Evolutionary conservation across 2,113 vertebrate species (phyloP), one percentile per base, ranked within the genome.

Genomic region (Pomatostomus ruficeps): DNA sequence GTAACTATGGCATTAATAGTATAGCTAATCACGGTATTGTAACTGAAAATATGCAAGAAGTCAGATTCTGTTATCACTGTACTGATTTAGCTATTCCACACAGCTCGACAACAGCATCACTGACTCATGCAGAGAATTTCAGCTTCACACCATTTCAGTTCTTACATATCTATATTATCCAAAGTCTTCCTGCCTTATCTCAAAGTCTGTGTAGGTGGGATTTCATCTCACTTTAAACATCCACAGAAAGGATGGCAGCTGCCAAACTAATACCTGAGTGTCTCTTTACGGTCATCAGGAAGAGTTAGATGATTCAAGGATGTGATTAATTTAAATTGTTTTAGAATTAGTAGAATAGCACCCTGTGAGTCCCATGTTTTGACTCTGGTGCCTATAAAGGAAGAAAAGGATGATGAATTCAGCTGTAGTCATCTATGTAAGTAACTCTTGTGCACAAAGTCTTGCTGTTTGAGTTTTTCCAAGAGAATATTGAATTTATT

Each of bases 401-500:
- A 80, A 75, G 38, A 22, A 66, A 55, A 80, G 29, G 46, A 43
- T 40, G 66, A 63, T 2, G 1, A 76, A 25, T 26, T 79, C 48
- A 76, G 12, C 51, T 43, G 28, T 35, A 82, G 40, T 36, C 15
- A 78, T 31, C 40, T n/a, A 10, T n/a, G 59, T 19, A n/a, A 59
- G 38, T n/a, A 79, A 77, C 3, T 28, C 17, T 12, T 55, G 6
- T 63, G 29, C 31, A 66, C 18, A 71, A 25, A 7, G 11, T 51
- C 91, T 74, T 52, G 3, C 48, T 80, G 25, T 40, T 24, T 40
- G 33, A 54, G 22, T 8, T 76, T 79, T 77, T 49, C 25, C 3
- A 81, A 67, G 91, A 93, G 42, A 51, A 57, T 36, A 89, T 24
- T 66, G 28, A 49, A 89, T 95, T 91, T 22, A 22, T 72, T 78